Evolutionary conservation across 2,797 vertebrate species (phyloP).

Genomic region (Platalea minor): DNA sequence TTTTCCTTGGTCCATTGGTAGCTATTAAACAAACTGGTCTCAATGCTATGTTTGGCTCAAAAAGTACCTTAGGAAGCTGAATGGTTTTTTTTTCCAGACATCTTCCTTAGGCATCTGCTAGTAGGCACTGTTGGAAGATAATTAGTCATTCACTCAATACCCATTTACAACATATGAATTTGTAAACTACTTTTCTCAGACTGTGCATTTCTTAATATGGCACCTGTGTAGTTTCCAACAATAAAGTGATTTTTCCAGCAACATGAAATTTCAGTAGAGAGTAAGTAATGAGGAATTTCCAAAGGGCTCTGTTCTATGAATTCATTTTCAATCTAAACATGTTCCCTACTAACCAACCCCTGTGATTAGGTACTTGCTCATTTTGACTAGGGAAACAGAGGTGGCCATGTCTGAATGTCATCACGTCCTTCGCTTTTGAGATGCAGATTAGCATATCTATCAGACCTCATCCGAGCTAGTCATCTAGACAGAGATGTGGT

Average conservation of each 20-base stretch:
- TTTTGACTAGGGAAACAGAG: neutral
- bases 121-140: neutral
- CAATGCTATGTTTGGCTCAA: neutral
- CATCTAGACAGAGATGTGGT: neutral
- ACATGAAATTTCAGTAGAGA: neutral
- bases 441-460: neutral
- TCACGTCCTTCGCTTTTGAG: rapidly evolving
- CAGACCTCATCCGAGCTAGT: neutral
- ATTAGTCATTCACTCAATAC: neutral
- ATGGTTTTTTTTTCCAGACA: rapidly evolving
- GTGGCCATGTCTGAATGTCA: neutral
- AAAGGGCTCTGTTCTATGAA: neutral
- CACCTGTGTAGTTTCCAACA: neutral
- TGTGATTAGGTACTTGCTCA: neutral
- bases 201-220: neutral
- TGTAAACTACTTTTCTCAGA: neutral
- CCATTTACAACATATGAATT: neutral
- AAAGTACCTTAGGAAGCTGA: neutral
- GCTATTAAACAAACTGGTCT: neutral
- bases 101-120: neutral
- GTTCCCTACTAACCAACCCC: neutral
- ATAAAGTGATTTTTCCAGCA: neutral
- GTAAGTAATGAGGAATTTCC: neutral
- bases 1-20: neutral
- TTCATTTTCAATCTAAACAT: neutral